Evolutionary conservation across 2,113 vertebrate genomes (phyloP).

Genomic region (Channa argus): DNA sequence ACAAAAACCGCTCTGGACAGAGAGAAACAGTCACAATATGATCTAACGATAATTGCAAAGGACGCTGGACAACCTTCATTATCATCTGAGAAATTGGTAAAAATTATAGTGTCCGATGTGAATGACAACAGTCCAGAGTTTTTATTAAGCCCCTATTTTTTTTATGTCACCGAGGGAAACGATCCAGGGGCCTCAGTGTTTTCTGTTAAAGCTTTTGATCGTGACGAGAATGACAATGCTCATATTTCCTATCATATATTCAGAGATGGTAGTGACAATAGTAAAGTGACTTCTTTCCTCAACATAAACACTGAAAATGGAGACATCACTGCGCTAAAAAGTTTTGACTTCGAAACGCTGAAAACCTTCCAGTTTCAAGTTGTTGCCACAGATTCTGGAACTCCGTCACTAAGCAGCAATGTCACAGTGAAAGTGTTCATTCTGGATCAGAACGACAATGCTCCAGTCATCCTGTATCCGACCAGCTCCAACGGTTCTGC

Average conservation of each 20-base stretch:
- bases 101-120: constrained; percentile 60
- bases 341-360: constrained; percentile 59
- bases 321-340: constrained; percentile 58
- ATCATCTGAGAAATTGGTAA: constrained; percentile 59
- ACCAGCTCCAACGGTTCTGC: constrained; percentile 40
- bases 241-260: constrained; percentile 56
- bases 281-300: constrained; percentile 26
- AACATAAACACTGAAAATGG: constrained; percentile 52
- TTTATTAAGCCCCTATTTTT: constrained; percentile 46
- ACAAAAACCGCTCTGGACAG: constrained; percentile 65
- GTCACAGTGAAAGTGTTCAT: constrained; percentile 61
- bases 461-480: constrained; percentile 56
- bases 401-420: constrained; percentile 56
- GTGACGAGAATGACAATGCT: constrained; percentile 59
- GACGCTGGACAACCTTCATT: constrained; percentile 59
- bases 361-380: constrained; percentile 65
- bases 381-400: constrained; percentile 67
- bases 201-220: constrained; percentile 67
- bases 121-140: constrained; percentile 74
- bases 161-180: constrained; percentile 49
- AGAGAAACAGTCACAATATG: constrained; percentile 64
- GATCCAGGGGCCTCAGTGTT: constrained; percentile 30
- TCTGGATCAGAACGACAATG: constrained; percentile 55
- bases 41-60: constrained; percentile 60
- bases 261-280: neutral